Base-by-base conservation (phyloP, 2,113 vertebrate genomes). In the Apistogramma diplotaenia region DNA sequence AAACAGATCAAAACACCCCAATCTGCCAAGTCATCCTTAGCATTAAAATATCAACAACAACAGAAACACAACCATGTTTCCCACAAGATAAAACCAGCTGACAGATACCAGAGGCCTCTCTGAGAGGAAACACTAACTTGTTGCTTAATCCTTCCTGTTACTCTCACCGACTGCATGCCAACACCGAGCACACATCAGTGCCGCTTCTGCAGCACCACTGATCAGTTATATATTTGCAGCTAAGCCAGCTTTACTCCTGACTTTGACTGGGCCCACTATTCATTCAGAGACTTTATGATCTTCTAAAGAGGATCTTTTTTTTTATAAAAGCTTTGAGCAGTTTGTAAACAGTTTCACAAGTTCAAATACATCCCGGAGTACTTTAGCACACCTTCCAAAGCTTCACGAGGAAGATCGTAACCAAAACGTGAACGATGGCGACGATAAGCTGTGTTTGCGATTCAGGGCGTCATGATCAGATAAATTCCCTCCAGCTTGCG, bases 111-210 rank as follows among this genome's bases (percentile, higher is more conserved):
- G 9, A 60, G 6, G 19, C 23, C 74, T 43, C 4, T 77, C 78
- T 85, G 53, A 88, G 85, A 78, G 82, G 81, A 87, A 85, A 77
- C 78, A 80, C 85, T 89, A 74, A 78, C 73, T 74, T 27, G 75
- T 76, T 88, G 59, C 73, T 83, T 94, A 96, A 95, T 95, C 93
- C 91, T 60, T 25, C 43, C 57, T 58, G 31, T 51, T 51, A 1
- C 51, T 70, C 40, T 70, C 25, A 31, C 43, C 5, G 1, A 70
- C 43, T 70, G 18, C 18, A 70, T 18, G 51, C 43, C 43, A 51
- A 31, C 25, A 51, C 51, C 31, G 43, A 49, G 51, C 49, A 51
- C 65, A 51, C 25, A 8, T 51, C 13, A 31, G 43, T 70, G 16
- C 0, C 40, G 0, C 16, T 0, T 10, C 18, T 51, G 25, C 16